A percentile compares a stretch with the other conserved stretches of the same genome.
phyloP scores from a whole-genome alignment of 2,113 vertebrate species.

The Chlorodrepanis virens region DNA sequence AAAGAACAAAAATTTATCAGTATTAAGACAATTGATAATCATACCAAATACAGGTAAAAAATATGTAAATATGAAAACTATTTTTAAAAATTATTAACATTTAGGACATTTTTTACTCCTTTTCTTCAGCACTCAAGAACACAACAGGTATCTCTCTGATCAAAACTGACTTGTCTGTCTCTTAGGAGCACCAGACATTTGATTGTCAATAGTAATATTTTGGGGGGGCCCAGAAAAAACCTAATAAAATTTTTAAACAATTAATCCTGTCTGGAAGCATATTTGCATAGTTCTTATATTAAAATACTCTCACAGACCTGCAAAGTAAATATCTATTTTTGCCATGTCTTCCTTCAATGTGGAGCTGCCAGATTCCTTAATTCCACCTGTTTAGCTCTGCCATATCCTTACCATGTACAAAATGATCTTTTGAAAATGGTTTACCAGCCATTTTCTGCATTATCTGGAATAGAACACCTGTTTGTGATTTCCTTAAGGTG shows the following conservation, averaged over 20 bases:
- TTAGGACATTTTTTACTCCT: not conserved
- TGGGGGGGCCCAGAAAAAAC: not conserved
- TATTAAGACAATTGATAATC: not conserved
- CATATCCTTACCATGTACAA: not conserved
- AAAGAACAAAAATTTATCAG: not conserved
- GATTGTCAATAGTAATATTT: not conserved
- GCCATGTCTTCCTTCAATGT: not conserved
- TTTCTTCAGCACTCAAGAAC: not conserved
- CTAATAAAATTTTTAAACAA: not conserved
- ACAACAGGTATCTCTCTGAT: not conserved
- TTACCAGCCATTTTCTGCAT: not conserved
- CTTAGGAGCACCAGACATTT: not conserved
- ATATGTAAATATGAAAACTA: not conserved
- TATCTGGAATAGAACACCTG: not conserved
- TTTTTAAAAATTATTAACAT: not conserved
- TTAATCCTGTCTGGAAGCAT: not conserved
- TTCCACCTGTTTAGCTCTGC: not conserved
- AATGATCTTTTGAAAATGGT: not conserved
- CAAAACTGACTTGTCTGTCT: not conserved
- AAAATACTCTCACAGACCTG: not conserved
- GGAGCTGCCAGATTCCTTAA: not conserved
- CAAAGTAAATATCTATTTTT: not conserved
- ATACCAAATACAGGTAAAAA: not conserved
- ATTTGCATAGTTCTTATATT: not conserved
- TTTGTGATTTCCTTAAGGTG: not conserved